Percentiles rank a stretch among this genome's conserved stretches.
Evolutionary conservation across 2,113 vertebrate species (phyloP).

Genomic region (Gopherus evgoodei): DNA sequence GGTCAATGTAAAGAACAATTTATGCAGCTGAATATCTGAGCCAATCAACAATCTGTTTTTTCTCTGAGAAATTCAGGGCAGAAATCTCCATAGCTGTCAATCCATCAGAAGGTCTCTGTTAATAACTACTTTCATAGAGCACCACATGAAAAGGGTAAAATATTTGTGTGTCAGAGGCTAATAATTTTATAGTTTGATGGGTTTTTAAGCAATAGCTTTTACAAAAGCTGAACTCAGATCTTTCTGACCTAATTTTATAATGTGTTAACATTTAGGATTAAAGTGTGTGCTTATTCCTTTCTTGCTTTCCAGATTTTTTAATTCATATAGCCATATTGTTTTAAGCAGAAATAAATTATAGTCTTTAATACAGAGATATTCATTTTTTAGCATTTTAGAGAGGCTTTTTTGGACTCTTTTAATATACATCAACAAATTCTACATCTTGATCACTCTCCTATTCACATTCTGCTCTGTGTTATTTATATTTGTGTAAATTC

Average conservation of each 20-base stretch:
- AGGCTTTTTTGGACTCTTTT: not conserved
- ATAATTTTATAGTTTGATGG: not conserved
- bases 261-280: not conserved
- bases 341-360: not conserved
- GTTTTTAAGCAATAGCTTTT: slow-evolving; percentile 20
- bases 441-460: not conserved
- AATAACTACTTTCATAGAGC: slow-evolving; percentile 51
- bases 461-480: not conserved
- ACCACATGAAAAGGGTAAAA: slow-evolving; percentile 35
- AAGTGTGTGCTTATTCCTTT: not conserved
- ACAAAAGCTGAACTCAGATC: not conserved
- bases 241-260: slow-evolving; percentile 31
- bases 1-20: slow-evolving; percentile 58
- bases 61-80: slow-evolving; percentile 61
- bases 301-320: not conserved
- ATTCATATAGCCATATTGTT: not conserved
- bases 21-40: slow-evolving; percentile 56
- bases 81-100: slow-evolving; percentile 49
- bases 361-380: not conserved
- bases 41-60: slow-evolving; percentile 54
- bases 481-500: not conserved
- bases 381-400: not conserved
- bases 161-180: slow-evolving; percentile 47
- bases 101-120: slow-evolving; percentile 10
- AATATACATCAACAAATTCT: not conserved